These are phyloP conservation scores for Ennomos erosarius DNA, from an alignment of 2,888 invertebrate species.

Conservation along the genomic window DNA sequence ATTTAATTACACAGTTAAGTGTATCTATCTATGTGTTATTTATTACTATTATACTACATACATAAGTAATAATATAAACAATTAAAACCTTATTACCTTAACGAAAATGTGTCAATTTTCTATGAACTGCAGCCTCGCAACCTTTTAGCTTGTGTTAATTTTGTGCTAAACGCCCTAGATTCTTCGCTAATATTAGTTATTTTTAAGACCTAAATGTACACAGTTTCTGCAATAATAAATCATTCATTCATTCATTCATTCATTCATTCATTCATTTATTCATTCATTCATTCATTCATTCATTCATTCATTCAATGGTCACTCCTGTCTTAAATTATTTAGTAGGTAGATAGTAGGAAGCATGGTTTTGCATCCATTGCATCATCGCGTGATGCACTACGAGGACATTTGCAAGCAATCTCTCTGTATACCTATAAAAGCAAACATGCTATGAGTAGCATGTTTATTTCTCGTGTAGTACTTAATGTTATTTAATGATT, in stretches of 20 bases:
- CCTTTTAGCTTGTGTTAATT: not conserved
- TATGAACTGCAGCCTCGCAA: not conserved
- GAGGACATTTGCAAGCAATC: constrained; percentile 14
- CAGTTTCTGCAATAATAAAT: no score
- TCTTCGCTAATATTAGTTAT: constrained; percentile 8
- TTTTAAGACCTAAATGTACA: no score
- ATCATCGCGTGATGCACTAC: constrained; percentile 9
- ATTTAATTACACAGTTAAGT: no score
- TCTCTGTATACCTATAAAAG: not conserved
- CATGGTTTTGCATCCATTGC: constrained; percentile 5
- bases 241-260: no score
- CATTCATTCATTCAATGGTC: no score
- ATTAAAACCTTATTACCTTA: no score
- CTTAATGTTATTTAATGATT: constrained; percentile 6
- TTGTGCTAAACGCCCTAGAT: constrained; percentile 6
- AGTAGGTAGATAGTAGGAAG: constrained; percentile 9
- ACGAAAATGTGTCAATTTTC: no score
- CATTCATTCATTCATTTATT: no score
- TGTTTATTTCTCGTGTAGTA: constrained; percentile 21
- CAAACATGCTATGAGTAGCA: not conserved
- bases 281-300: no score
- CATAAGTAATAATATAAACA: no score
- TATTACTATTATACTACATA: no score
- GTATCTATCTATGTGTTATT: no score
- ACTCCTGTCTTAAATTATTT: not conserved